Conservation (phyloP, 1,140 invertebrate species). For the Trachelipus rathkii region DNA sequence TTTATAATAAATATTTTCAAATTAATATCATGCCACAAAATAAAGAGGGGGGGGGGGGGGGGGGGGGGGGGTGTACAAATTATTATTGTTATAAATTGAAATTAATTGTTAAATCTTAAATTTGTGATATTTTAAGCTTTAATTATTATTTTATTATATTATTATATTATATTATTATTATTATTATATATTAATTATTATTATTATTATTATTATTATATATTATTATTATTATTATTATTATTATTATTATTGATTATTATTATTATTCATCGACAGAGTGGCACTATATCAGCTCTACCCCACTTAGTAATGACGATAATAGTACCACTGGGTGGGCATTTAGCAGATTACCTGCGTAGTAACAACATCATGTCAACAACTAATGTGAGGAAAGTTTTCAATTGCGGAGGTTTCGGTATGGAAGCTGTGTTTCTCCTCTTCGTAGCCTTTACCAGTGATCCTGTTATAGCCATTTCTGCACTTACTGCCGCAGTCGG, state of each 20-base stretch:
- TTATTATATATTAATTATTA: not conserved
- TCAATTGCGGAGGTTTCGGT: constrained; percentile 94
- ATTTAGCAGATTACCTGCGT: constrained; percentile 89
- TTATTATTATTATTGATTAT: not conserved
- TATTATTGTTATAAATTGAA: no score
- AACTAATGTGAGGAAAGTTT: constrained; percentile 93
- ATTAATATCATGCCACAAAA: no score
- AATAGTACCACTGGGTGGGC: constrained; percentile 91
- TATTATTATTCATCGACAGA: constrained; percentile 58
- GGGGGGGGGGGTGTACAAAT: no score
- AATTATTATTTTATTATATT: no score
- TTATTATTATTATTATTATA: not conserved
- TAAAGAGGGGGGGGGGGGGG: no score
- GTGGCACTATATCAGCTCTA: constrained; percentile 86
- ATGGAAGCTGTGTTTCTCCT: constrained; percentile 96
- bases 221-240: not conserved
- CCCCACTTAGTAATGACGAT: constrained; percentile 98
- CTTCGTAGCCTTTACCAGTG: constrained; percentile 84
- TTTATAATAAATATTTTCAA: no score
- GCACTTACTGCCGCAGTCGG: constrained; percentile 93
- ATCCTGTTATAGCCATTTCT: constrained; percentile 70
- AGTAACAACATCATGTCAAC: constrained; percentile 86
- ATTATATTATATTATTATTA: not conserved
- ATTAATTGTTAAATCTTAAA: no score
- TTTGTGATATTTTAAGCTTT: no score